Base-by-base conservation (phyloP, 2,113 vertebrate genomes). In the Daphoenositta chrysoptera region DNA sequence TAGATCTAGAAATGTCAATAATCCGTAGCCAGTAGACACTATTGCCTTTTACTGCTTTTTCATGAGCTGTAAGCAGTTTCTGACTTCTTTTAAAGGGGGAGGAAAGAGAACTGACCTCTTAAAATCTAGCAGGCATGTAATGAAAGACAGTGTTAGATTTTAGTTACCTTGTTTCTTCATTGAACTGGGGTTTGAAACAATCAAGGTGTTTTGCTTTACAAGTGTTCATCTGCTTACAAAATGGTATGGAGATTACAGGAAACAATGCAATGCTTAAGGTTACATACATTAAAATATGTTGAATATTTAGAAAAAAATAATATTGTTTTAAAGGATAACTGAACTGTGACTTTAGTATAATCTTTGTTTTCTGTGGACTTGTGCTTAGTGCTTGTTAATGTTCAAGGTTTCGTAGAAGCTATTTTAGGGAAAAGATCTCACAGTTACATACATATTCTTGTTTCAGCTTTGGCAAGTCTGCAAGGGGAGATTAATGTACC, bases 201-300 rank as follows among this genome's bases (percentile, higher is more conserved):
- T 27, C 30, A 42, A 42, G 27, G 13, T 44, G 11, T 57, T 89
- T 51, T 72, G 7, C 19, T 64, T 33, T 65, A 18, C 11, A 40
- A 48, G 10, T n/a, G 17, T 70, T 68, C 28, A 8, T 83, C 13
- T 78, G 4, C 20, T 84, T 71, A 21, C 39, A 60, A 57, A 65
- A 45, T 60, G 7, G n/a, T 9, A 6, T 33, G 17, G 56, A 47
- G 7, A 64, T 85, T 60, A 23, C 9, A 17, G n/a, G 57, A 19
- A 65, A 4, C 15, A 66, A 7, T 50, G 39, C 0, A 0, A 3
- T 68, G 48, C 54, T 51, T 72, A 37, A 71, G 4, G 11, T 30
- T 63, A 5, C 18, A 2, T 58, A 7, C 28, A 51, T 85, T 27
- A 65, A 71, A 73, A 69, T 68, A 47, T 3, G 2, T 33, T 58